phyloP scores from a whole-genome alignment of 1,140 invertebrate species.

The Saxidomus purpurata region DNA sequence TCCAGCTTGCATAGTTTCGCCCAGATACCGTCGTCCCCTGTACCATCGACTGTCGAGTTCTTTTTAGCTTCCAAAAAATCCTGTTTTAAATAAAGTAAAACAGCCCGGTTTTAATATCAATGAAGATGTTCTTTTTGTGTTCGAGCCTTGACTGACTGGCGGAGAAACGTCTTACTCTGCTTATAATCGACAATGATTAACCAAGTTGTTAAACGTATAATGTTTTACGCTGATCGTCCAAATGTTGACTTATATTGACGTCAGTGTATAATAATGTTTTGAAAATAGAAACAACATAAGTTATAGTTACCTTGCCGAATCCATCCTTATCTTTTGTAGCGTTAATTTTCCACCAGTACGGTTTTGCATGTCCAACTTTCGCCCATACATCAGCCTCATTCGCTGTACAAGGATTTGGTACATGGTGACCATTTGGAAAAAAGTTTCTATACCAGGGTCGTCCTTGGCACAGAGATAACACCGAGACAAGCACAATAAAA shows the following conservation, averaged over 20 bases:
- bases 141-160: too few species aligned
- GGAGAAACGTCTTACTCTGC: too few species aligned
- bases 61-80: too few species aligned
- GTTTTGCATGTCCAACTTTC: background rate
- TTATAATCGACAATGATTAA: too few species aligned
- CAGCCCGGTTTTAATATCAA: too few species aligned
- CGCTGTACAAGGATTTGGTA: background rate
- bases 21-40: too few species aligned
- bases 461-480: background rate
- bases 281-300: background rate
- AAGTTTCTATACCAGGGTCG: background rate
- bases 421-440: conserved; percentile 3
- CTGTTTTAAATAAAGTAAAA: too few species aligned
- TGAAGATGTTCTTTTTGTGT: too few species aligned
- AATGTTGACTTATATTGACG: background rate
- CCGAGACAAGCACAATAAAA: background rate
- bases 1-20: conserved; percentile 70
- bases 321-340: background rate
- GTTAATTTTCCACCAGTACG: background rate
- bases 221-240: background rate
- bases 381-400: background rate
- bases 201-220: background rate
- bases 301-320: conserved; percentile 1
- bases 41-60: too few species aligned
- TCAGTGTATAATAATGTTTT: background rate